Evolutionary conservation across 2,797 vertebrate species (phyloP).

Genomic region (Sphaeramia orbicularis): DNA sequence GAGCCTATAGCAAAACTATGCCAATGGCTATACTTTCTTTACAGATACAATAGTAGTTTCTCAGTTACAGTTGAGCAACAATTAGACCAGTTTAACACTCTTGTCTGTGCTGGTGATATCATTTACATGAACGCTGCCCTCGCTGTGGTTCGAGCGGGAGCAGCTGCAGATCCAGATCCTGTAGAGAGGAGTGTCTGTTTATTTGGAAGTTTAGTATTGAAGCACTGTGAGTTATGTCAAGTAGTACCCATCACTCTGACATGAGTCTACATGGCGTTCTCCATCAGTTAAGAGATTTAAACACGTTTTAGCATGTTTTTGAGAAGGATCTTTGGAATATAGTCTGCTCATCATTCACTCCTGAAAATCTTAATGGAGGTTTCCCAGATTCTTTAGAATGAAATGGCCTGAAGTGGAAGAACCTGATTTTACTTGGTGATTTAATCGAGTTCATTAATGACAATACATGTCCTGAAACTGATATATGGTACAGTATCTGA

Average conservation of each 20-base stretch:
- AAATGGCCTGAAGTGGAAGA: not conserved
- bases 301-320: too few relatives aligned
- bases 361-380: not conserved
- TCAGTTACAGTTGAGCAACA: constrained; percentile 4
- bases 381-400: not conserved
- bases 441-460: not conserved
- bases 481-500: not conserved
- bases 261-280: too few relatives aligned
- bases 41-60: not conserved
- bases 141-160: constrained; percentile 3
- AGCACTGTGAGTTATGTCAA: not conserved
- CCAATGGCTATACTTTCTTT: constrained; percentile 2
- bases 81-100: constrained; percentile 3
- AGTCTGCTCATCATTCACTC: too few relatives aligned
- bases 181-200: not conserved
- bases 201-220: not conserved
- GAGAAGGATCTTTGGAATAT: too few relatives aligned
- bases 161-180: constrained; percentile 13
- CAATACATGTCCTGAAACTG: not conserved
- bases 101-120: constrained; percentile 9
- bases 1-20: too few relatives aligned
- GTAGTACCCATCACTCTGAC: too few relatives aligned
- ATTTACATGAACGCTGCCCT: constrained; percentile 13
- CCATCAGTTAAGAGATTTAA: too few relatives aligned
- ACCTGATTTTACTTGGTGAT: not conserved